A percentile compares a stretch with the other conserved stretches of the same genome.
Conservation (phyloP, 2,888 invertebrate species). For the Mallateleia sp. region DNA sequence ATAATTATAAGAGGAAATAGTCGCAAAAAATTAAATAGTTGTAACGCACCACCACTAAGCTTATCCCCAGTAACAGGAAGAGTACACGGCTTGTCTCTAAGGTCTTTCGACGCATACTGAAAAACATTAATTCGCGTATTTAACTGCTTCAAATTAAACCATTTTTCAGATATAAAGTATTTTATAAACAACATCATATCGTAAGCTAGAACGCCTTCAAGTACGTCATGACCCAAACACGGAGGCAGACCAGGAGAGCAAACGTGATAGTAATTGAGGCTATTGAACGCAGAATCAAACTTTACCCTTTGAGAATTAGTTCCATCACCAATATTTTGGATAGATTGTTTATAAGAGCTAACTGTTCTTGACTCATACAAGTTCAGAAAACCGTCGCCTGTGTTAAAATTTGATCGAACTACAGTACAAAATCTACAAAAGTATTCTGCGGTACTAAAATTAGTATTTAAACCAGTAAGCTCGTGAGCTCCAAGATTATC, state of each 20-base stretch:
- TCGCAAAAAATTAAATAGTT: constrained; percentile 71
- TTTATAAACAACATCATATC: constrained; percentile 56
- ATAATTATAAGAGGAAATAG: constrained; percentile 72
- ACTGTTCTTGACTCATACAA: constrained; percentile 4
- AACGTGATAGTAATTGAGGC: constrained; percentile 65
- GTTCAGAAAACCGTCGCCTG: neutral
- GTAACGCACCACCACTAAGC: constrained; percentile 72
- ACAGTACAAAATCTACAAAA: constrained; percentile 56
- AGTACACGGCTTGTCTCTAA: constrained; percentile 64
- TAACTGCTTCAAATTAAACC: constrained; percentile 68
- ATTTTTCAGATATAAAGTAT: constrained; percentile 60
- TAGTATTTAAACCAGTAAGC: constrained; percentile 83
- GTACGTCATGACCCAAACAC: constrained; percentile 70
- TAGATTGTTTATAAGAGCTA: constrained; percentile 1
- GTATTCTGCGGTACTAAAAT: constrained; percentile 72
- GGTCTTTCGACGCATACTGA: constrained; percentile 63
- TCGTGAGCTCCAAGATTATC: constrained; percentile 77
- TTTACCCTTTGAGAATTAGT: constrained; percentile 61
- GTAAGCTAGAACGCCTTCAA: constrained; percentile 65
- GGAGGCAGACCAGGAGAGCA: constrained; percentile 72
- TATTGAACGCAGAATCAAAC: constrained; percentile 74
- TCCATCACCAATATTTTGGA: neutral
- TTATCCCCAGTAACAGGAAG: constrained; percentile 19
- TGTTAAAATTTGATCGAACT: constrained; percentile 9
- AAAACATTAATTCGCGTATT: constrained; percentile 54